Percentiles rank a stretch among this genome's conserved stretches.
phyloP scores from a whole-genome alignment of 2,797 vertebrate genomes.

The Danio jaintianensis region DNA sequence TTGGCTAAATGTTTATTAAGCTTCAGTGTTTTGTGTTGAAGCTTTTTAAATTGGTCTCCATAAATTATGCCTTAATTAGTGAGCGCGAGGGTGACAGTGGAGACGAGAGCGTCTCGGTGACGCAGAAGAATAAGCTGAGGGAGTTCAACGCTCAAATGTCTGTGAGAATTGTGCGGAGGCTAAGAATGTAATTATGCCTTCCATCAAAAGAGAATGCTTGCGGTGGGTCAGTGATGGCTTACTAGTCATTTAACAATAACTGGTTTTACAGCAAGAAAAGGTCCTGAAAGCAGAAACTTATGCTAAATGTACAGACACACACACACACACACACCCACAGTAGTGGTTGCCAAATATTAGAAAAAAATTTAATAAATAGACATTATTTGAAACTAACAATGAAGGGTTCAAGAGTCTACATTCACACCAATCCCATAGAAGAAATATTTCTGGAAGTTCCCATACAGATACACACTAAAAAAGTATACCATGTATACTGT shows the following conservation, averaged over 20 bases:
- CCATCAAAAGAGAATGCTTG: constrained; percentile 54
- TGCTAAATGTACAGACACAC: too few relatives aligned
- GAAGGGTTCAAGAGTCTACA: too few relatives aligned
- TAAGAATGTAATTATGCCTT: constrained; percentile 56
- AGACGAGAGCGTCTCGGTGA: constrained; percentile 18
- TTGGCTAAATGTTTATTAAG: constrained; percentile 30
- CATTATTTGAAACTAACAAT: too few relatives aligned
- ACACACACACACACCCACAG: not conserved
- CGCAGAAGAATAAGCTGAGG: constrained; percentile 22
- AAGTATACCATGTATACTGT: too few relatives aligned
- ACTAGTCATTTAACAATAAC: constrained; percentile 19
- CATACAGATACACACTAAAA: too few relatives aligned
- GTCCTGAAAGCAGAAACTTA: too few relatives aligned
- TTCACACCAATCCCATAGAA: too few relatives aligned
- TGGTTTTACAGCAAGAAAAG: not conserved
- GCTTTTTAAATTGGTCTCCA: constrained; percentile 35
- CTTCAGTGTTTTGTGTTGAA: constrained; percentile 8
- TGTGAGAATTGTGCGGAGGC: constrained; percentile 48
- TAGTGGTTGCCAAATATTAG: too few relatives aligned
- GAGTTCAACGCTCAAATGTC: constrained; percentile 39
- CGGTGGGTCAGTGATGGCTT: constrained; percentile 54
- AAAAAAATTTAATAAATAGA: too few relatives aligned
- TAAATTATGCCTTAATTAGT: constrained; percentile 37
- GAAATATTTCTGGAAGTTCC: too few relatives aligned
- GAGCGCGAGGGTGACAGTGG: constrained; percentile 20